These are phyloP conservation scores for Poeciliopsis turneri DNA, from an alignment of 2,797 vertebrate species.

Conservation along the genomic window DNA sequence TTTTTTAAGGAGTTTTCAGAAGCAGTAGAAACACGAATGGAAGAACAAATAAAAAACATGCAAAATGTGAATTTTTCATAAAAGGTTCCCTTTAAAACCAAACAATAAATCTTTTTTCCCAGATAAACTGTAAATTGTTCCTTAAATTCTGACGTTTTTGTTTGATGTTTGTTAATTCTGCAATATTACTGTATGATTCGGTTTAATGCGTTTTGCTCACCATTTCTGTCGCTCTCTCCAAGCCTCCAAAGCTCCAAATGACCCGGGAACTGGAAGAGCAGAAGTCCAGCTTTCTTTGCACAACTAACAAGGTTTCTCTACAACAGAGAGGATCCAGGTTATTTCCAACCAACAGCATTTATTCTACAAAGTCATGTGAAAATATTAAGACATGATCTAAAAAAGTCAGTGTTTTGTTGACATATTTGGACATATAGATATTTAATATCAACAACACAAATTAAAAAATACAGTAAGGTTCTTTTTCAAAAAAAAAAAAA, in stretches of 20 bases:
- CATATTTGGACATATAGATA: not conserved
- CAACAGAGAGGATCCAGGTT: not conserved
- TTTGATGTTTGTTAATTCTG: not conserved
- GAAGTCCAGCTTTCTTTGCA: slow-evolving; percentile 85
- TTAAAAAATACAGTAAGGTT: rapidly evolving
- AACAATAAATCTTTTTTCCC: not conserved
- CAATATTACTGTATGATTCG: not conserved
- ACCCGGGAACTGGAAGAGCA: slow-evolving; percentile 93
- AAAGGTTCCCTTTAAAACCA: no score
- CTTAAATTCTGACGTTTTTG: no score
- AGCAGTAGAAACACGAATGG: no score
- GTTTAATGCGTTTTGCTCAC: slow-evolving; percentile 67
- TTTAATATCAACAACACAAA: not conserved
- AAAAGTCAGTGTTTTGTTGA: not conserved
- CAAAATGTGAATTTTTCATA: no score
- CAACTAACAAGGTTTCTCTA: slow-evolving; percentile 87
- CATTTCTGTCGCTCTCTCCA: slow-evolving; percentile 84
- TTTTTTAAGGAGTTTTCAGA: no score
- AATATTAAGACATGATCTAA: not conserved
- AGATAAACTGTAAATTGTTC: no score
- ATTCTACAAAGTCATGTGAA: not conserved
- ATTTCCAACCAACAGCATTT: not conserved
- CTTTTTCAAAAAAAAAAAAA: not conserved
- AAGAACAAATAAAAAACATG: no score
- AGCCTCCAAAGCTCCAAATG: slow-evolving; percentile 93